Base-by-base conservation (phyloP, 1,140 invertebrate genomes). In the Ericerus pela region DNA sequence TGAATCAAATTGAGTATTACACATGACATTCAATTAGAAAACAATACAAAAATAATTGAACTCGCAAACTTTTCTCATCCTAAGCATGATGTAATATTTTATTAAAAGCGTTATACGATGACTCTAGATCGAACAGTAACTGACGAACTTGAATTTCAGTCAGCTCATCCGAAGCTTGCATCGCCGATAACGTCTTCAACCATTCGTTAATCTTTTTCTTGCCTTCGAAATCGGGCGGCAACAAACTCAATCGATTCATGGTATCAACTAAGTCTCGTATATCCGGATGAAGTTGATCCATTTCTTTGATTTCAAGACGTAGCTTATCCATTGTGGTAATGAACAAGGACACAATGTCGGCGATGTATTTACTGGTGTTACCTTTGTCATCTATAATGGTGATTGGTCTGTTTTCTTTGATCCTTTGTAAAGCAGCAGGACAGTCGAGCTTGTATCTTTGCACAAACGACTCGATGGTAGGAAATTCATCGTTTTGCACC, bases 261-360 rank as follows among this genome's bases (percentile, higher is more conserved):
- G 92, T 94, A 65, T 96, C 93, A 54, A 83, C 78, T 14, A 99
- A 75, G 69, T 99, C 95, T 53, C 87, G 78, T 22, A 99, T 70
- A 71, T 97, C 95, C 2, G 93, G 93, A 70, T 97, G 93, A 36
- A 99, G 76, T 72, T 95, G 91, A 73, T 99, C 96, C 84, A 96
- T 97, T 0, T 94, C 92, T 70, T 88, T 85, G 58, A 97, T 89
- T 64, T 96, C 90, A 52, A 99, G 70, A n/a, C n/a, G 76, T 4
- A 99, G 69, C 70, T 96, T 96, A 69, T 99, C 96, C 89, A 98
- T 95, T n/a, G 96, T 74, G 0, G 96, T 99, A 33, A 99, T 99
- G 68, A 97, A 99, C 2, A 97, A 68, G 1, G 93, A 96, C 3
- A 98, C 94, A 73, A 97, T 97, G 67, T 97, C 93, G 26, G 95